Conservation (phyloP, 2,888 invertebrate genomes). For the Diplolepis rosae region DNA sequence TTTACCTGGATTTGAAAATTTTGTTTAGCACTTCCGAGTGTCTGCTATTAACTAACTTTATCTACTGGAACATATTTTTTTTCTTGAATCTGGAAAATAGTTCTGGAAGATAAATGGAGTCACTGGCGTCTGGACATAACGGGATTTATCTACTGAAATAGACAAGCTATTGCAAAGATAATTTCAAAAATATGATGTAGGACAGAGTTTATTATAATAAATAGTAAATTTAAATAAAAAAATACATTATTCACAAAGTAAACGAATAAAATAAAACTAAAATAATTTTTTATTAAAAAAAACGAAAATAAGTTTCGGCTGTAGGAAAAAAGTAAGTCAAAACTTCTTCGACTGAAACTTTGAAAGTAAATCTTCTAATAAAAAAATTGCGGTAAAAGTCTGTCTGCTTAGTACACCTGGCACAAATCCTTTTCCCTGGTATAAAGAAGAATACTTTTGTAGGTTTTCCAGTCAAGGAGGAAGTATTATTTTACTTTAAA, state of each 20-base stretch:
- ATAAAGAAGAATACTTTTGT: neutral
- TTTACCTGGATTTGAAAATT: too few relatives aligned
- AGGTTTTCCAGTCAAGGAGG: neutral
- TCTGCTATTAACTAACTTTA: too few relatives aligned
- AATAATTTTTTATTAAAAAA: neutral
- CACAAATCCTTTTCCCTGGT: neutral
- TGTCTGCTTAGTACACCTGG: neutral
- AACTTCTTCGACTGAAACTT: slow-evolving; percentile 1
- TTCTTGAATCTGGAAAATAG: too few relatives aligned
- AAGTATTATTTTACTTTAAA: slow-evolving; percentile 2
- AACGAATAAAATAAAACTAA: neutral
- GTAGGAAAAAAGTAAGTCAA: neutral
- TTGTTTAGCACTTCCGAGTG: too few relatives aligned
- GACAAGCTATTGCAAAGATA: neutral
- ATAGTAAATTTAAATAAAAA: too few relatives aligned
- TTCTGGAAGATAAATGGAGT: too few relatives aligned
- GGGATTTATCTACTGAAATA: neutral
- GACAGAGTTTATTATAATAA: too few relatives aligned
- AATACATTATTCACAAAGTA: too few relatives aligned
- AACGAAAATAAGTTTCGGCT: neutral
- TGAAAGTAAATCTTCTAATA: neutral
- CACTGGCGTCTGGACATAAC: too few relatives aligned
- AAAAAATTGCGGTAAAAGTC: neutral
- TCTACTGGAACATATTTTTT: too few relatives aligned
- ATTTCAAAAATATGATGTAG: too few relatives aligned